phyloP scores from a whole-genome alignment of 2,888 invertebrate species.

The Drosophila pullipes region DNA sequence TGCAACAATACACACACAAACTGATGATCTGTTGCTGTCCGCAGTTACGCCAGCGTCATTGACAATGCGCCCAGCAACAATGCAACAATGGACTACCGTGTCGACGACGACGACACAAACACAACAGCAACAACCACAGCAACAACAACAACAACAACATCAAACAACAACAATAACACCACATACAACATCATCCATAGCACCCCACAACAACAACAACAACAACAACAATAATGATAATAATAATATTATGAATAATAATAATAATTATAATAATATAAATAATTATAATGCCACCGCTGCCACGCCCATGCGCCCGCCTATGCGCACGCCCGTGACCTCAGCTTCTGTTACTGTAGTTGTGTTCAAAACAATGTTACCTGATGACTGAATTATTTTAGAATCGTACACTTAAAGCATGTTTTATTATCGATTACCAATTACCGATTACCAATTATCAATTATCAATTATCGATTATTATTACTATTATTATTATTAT shows the following conservation, averaged over 20 bases:
- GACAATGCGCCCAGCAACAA: slow-evolving; percentile 60
- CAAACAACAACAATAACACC: slow-evolving; percentile 31
- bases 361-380: slow-evolving; percentile 86
- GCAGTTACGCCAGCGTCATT: slow-evolving; percentile 35
- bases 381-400: slow-evolving; percentile 86
- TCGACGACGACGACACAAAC: slow-evolving; percentile 66
- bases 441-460: slow-evolving; percentile 35
- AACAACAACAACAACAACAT: slow-evolving; percentile 35
- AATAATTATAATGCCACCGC: slow-evolving; percentile 59
- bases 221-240: slow-evolving; percentile 36
- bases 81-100: slow-evolving; percentile 71
- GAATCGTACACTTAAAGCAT: slow-evolving; percentile 78
- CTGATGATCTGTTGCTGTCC: slow-evolving; percentile 77
- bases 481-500: slow-evolving; percentile 65
- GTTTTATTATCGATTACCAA: slow-evolving; percentile 68
- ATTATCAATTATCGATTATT: slow-evolving; percentile 39
- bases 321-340: slow-evolving; percentile 68
- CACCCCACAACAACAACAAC: slow-evolving; percentile 43
- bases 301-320: slow-evolving; percentile 58
- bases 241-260: slow-evolving; percentile 34
- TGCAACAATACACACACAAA: slow-evolving; percentile 84
- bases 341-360: slow-evolving; percentile 86
- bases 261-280: slow-evolving; percentile 48
- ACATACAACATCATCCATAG: slow-evolving; percentile 42
- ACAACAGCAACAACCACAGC: slow-evolving; percentile 53